Evolutionary conservation across 2,888 invertebrate species (phyloP).

Genomic region (Colletes collaris): DNA sequence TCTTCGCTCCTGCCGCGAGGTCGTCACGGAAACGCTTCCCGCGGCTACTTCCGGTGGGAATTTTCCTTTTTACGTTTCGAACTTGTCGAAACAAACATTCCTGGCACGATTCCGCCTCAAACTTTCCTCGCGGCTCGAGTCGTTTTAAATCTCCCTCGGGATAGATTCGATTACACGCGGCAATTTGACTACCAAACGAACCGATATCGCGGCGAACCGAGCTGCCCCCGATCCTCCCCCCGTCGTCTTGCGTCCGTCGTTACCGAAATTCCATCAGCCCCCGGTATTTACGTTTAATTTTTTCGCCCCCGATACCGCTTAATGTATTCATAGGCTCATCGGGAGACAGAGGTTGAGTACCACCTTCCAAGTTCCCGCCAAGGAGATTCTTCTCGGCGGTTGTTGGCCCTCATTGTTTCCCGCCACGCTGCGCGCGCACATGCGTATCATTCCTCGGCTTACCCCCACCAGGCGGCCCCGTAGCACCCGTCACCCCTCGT

Average conservation of each 20-base stretch:
- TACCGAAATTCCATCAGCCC: too few species aligned
- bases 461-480: conserved; percentile 1
- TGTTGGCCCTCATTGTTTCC: conserved; percentile 75
- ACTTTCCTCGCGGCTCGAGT: too few species aligned
- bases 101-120: neutral
- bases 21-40: conserved; percentile 4
- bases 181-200: too few species aligned
- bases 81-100: too few species aligned
- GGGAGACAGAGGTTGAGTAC: conserved; percentile 60
- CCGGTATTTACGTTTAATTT: too few species aligned
- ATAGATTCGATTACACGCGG: neutral
- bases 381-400: conserved; percentile 63
- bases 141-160: neutral
- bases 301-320: neutral
- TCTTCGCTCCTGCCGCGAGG: neutral
- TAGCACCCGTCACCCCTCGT: conserved; percentile 9
- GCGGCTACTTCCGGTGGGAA: neutral
- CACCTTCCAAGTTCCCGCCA: conserved; percentile 68
- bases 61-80: too few species aligned
- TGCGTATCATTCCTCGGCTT: conserved; percentile 45
- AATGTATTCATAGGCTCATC: conserved; percentile 17
- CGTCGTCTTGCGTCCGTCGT: too few species aligned
- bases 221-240: too few species aligned
- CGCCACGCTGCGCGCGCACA: conserved; percentile 76
- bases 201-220: too few species aligned